Base-by-base conservation (phyloP, 2,888 invertebrate species). In the Idaea dimidiata region DNA sequence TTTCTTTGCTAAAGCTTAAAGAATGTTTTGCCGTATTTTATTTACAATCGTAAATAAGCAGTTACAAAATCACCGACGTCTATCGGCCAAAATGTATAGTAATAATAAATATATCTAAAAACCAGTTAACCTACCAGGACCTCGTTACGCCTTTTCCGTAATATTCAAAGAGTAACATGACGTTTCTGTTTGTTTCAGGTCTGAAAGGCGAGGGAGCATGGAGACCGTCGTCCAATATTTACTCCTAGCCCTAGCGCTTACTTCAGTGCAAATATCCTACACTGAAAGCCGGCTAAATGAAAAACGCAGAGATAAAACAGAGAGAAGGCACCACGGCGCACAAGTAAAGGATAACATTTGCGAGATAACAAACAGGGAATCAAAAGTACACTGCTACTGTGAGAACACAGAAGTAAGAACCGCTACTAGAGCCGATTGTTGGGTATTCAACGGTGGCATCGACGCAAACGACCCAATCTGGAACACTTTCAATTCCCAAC, bases 361-460 rank as follows among this genome's bases (percentile, higher is more conserved):
- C 80, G 93, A 94, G 77, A 93, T 94, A 73, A 88, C 93, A 59
- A 89, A 88, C 67, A 86, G 89, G 67, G 91, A 93, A 62, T 88
- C 93, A 1, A 94, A 94, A 75, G 90, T 95, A 58, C 95, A 94
- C 76, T 96, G 96, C 82, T 94, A 95, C 77, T 96, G 96, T 82
- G 94, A 94, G 74, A 93, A 89, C 59, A 91, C 92, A 18, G 92
- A 92, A 65, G 79, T 89, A n/a, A 87, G 85, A 75, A 86, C 88
- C 10, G 96, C 96, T 0, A 95, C 94, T 14, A 94, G 94, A 67
- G 96, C 95, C 6, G 96, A 96, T 76, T 97, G 97, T 77, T 95
- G 95, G 94, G 94, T 97, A n/a, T 95, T 96, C 82, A 94, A 94
- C 64, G 93, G 94, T 31, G 95, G 95, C 16, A 93, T 94, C 10